Evolutionary conservation across 2,888 invertebrate genomes (phyloP).

Genomic region (Pecten maximus): DNA sequence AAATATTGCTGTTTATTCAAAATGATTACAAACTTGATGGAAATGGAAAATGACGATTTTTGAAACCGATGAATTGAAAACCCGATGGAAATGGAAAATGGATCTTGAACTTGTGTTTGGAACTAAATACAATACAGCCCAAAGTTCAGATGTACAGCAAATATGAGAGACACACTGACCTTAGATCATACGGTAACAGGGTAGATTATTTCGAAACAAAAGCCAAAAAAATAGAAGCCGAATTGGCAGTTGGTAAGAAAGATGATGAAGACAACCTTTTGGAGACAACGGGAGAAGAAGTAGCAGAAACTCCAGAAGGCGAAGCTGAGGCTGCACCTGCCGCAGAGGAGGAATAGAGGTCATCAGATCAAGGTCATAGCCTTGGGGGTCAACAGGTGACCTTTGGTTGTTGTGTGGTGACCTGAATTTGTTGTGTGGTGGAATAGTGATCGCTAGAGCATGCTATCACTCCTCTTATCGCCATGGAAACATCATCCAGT

Average conservation of each 20-base stretch:
- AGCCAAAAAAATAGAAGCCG: conserved; percentile 62
- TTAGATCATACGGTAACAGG: conserved; percentile 78
- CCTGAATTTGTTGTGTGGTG: background rate
- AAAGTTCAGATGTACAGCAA: conserved; percentile 82
- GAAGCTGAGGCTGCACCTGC: conserved; percentile 41
- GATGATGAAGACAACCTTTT: background rate
- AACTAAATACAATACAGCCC: conserved; percentile 67
- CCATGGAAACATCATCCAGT: background rate
- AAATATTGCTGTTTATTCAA: background rate
- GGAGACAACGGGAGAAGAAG: background rate
- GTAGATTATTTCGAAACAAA: conserved; percentile 75
- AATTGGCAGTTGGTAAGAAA: conserved; percentile 54
- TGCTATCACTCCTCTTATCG: background rate
- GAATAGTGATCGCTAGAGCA: background rate
- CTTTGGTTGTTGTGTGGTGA: conserved; percentile 18
- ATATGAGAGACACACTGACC: conserved; percentile 82
- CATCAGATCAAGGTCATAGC: conserved; percentile 36
- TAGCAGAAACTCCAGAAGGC: background rate
- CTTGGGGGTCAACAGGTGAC: conserved; percentile 41
- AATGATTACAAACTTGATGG: background rate
- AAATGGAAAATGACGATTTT: background rate
- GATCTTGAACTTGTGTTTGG: background rate
- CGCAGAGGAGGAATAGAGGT: conserved; percentile 47
- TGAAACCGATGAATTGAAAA: background rate
- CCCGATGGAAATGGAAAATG: background rate